Evolutionary conservation across 53 echinoderm and acorn worm species (phyloP).

Genomic region (Paelopatides confundens): DNA sequence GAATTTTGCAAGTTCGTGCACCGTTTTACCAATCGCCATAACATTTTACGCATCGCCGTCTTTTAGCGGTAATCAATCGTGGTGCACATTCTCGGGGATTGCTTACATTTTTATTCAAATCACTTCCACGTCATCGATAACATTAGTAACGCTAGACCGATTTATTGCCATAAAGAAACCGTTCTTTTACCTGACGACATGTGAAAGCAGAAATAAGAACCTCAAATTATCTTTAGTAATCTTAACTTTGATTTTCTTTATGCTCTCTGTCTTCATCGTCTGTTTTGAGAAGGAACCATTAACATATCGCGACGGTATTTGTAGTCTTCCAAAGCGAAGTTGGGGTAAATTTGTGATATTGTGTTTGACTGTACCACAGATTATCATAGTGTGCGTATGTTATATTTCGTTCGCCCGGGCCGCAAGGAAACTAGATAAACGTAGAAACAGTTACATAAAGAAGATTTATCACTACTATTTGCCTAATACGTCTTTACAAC

Average conservation of each 20-base stretch:
- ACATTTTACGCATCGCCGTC: conserved; percentile 43
- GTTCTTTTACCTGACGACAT: conserved; percentile 63
- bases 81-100: conserved; percentile 51
- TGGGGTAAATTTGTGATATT: conserved; percentile 57
- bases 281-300: conserved; percentile 31
- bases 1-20: conserved; percentile 55
- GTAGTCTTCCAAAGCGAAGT: conserved; percentile 29
- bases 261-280: conserved; percentile 23
- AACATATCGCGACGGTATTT: conserved; percentile 24
- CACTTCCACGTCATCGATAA: conserved; percentile 55
- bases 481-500: too few relatives aligned
- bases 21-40: conserved; percentile 59
- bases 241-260: conserved; percentile 2
- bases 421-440: conserved; percentile 60
- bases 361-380: conserved; percentile 52
- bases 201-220: conserved; percentile 41
- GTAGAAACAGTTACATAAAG: conserved; percentile 23
- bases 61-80: not conserved
- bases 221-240: conserved; percentile 38
- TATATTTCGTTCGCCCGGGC: conserved; percentile 63
- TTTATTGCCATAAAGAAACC: conserved; percentile 75
- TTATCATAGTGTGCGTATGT: conserved; percentile 53
- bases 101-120: conserved; percentile 49
- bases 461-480: not conserved
- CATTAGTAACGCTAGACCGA: conserved; percentile 74